phyloP scores from a whole-genome alignment of 2,113 vertebrate genomes.

The Notechis scutatus region DNA sequence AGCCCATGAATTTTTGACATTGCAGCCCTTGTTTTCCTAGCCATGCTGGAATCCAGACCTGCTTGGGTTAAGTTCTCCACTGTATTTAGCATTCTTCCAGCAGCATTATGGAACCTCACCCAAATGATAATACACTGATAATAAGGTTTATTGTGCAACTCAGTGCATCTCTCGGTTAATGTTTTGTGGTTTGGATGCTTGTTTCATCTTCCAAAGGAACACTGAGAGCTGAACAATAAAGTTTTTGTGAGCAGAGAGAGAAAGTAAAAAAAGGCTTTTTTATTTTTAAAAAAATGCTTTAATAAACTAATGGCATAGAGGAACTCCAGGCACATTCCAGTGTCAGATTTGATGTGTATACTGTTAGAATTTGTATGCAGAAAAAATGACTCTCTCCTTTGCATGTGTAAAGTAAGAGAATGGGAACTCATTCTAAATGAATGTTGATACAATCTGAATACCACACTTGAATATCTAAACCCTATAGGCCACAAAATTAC shows the following conservation, averaged over 20 bases:
- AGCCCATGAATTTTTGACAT: not conserved
- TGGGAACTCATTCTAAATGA: slow-evolving; percentile 15
- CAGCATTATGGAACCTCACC: not conserved
- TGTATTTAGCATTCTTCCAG: not conserved
- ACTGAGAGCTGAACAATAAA: not conserved
- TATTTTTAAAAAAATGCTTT: not conserved
- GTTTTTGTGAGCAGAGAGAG: not conserved
- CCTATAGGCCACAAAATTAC: not conserved
- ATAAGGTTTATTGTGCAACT: slow-evolving; percentile 7
- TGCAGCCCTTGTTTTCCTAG: not conserved
- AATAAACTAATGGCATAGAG: not conserved
- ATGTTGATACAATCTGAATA: slow-evolving; percentile 11
- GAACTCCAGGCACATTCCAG: slow-evolving; percentile 17
- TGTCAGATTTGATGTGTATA: not conserved
- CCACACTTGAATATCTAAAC: not conserved
- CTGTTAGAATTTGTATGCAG: rapidly evolving
- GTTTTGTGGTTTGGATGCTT: not conserved
- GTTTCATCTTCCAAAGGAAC: not conserved
- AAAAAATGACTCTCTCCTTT: not conserved
- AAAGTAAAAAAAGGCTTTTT: not conserved
- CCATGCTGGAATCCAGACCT: not conserved
- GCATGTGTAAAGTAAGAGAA: not conserved
- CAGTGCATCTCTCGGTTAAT: not conserved
- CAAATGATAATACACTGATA: slow-evolving; percentile 18
- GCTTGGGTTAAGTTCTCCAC: not conserved